Evolutionary conservation across 2,797 vertebrate species (phyloP).

Genomic region (Heliangelus exortis): DNA sequence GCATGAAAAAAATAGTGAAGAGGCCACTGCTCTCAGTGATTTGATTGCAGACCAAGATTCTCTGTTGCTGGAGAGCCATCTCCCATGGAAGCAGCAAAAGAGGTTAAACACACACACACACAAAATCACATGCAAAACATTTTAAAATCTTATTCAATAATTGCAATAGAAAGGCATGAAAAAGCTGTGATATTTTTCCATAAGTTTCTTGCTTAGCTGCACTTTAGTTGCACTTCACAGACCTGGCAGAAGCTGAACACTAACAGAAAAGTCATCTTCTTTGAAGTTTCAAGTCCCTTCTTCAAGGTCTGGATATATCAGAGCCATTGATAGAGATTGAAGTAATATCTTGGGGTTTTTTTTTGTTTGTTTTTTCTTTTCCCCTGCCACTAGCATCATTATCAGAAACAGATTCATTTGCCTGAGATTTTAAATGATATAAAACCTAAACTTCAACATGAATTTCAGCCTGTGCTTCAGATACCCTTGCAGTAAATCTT

Average conservation of each 20-base stretch:
- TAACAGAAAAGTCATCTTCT: background rate
- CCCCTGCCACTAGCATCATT: background rate
- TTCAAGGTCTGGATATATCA: background rate
- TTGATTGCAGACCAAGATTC: background rate
- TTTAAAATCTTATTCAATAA: background rate
- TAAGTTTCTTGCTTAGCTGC: background rate
- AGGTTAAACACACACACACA: background rate
- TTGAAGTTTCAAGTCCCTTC: background rate
- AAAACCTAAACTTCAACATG: background rate
- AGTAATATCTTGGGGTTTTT: background rate
- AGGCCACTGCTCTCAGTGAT: background rate
- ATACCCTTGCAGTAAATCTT: background rate
- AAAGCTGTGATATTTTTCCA: background rate
- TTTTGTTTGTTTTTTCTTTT: too few relatives aligned
- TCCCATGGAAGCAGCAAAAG: background rate
- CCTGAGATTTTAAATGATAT: background rate
- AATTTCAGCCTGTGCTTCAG: background rate
- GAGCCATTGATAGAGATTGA: background rate
- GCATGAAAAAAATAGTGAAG: background rate
- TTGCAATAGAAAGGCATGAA: background rate
- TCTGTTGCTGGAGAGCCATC: background rate
- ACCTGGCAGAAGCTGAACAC: background rate
- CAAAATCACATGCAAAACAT: background rate
- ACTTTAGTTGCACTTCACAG: background rate
- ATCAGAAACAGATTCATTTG: background rate